Conservation (phyloP, 2,888 invertebrate genomes). For the Microchrysa polita region DNA sequence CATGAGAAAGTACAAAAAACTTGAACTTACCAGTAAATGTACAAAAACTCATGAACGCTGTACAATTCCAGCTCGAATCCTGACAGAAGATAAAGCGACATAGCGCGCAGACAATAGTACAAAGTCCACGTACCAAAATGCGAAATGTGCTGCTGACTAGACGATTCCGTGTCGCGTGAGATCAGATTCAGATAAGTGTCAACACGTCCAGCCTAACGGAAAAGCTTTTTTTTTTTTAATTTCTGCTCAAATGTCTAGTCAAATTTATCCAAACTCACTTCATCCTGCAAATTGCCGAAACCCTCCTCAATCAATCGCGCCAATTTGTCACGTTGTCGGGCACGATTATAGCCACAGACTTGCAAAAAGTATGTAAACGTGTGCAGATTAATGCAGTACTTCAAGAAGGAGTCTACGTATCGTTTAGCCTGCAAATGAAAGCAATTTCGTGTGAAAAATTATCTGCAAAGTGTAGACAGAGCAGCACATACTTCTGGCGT, state of each 20-base stretch:
- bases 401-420: conserved; percentile 88
- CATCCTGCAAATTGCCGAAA: conserved; percentile 89
- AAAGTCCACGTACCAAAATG: conserved; percentile 96
- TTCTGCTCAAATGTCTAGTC: too few species aligned
- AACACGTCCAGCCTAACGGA: conserved; percentile 82
- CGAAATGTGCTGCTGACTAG: conserved; percentile 78
- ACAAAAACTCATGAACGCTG: conserved; percentile 95
- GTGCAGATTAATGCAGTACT: conserved; percentile 77
- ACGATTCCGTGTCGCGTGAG: conserved; percentile 72
- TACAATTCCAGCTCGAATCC: conserved; percentile 96
- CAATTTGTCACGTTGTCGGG: conserved; percentile 93
- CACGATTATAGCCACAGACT: conserved; percentile 93
- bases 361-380: conserved; percentile 88
- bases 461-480: neutral
- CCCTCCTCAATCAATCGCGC: conserved; percentile 86
- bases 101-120: conserved; percentile 90
- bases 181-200: conserved; percentile 81
- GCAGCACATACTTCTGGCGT: conserved; percentile 55
- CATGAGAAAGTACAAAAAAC: neutral
- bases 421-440: conserved; percentile 73
- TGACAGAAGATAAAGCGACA: conserved; percentile 92
- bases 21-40: conserved; percentile 91
- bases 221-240: too few species aligned
- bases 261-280: too few species aligned
- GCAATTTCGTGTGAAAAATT: neutral